Percentiles rank a stretch among this genome's conserved stretches.
phyloP scores from a whole-genome alignment of 2,113 vertebrate species.

The Crotalus tigris region DNA sequence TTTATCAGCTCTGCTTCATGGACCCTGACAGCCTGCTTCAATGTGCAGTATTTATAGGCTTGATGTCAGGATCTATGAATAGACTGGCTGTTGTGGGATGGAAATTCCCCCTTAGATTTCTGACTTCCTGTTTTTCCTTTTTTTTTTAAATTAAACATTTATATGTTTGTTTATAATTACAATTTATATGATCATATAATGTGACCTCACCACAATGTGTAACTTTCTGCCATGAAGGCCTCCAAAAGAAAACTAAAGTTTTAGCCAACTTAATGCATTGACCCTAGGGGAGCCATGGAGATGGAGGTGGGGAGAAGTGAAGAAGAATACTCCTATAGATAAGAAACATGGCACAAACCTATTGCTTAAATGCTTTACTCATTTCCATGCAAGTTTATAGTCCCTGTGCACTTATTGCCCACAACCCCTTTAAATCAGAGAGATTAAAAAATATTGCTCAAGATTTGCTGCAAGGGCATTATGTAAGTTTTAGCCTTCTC shows the following conservation, averaged over 20 bases:
- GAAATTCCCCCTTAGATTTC: not conserved
- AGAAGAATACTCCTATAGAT: conserved; percentile 63
- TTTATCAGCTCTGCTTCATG: not conserved
- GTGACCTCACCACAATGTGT: conserved; percentile 67
- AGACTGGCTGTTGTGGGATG: not conserved
- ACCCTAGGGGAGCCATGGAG: conserved; percentile 39
- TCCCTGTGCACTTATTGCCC: conserved; percentile 58
- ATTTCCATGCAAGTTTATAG: conserved; percentile 66
- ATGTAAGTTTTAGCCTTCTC: not conserved
- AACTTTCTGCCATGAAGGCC: conserved; percentile 67
- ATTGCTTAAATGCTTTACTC: conserved; percentile 58
- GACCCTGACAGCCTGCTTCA: not conserved
- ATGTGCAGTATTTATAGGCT: not conserved
- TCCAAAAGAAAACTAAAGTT: conserved; percentile 79
- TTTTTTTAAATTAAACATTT: conserved; percentile 57
- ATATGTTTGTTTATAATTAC: conserved; percentile 76
- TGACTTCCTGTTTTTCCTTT: not conserved
- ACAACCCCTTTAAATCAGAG: conserved; percentile 11
- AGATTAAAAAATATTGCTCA: not conserved
- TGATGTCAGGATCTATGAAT: not conserved
- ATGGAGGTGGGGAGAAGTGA: conserved; percentile 33
- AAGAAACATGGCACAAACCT: conserved; percentile 60
- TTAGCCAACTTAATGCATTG: conserved; percentile 65
- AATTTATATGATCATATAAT: conserved; percentile 72
- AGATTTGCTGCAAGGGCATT: not conserved